Evolutionary conservation across 2,888 invertebrate species (phyloP).

Genomic region (Tetheella fluctuosa): DNA sequence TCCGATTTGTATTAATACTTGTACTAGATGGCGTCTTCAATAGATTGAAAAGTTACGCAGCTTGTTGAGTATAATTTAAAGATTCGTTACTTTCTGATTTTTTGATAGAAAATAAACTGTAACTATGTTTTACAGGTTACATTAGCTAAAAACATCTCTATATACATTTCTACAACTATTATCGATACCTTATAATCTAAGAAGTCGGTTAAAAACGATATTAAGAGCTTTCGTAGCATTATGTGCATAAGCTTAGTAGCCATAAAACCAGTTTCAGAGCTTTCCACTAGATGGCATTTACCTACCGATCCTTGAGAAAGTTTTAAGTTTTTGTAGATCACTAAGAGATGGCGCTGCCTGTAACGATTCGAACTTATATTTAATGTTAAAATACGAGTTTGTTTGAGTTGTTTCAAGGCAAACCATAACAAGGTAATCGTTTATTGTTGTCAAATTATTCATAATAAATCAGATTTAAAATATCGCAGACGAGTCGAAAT

Average conservation of each 20-base stretch:
- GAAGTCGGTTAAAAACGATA: conserved; percentile 14
- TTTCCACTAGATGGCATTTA: conserved; percentile 55
- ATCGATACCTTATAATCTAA: no score
- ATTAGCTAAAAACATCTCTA: neutral
- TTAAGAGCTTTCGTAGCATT: conserved; percentile 21
- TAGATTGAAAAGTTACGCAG: no score
- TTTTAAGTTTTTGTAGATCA: conserved; percentile 23
- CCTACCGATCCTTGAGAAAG: conserved; percentile 18
- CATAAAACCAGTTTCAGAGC: conserved; percentile 34
- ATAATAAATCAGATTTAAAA: neutral
- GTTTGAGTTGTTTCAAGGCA: neutral
- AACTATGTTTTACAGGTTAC: no score
- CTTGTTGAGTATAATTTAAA: no score
- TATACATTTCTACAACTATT: neutral
- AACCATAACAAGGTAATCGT: neutral
- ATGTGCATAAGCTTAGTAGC: conserved; percentile 15
- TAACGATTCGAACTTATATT: conserved; percentile 27
- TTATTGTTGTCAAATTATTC: neutral
- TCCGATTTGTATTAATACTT: no score
- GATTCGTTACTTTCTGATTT: no score
- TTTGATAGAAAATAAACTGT: no score
- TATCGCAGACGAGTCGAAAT: neutral
- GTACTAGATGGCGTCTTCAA: no score
- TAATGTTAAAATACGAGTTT: neutral
- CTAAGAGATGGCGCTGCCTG: conserved; percentile 59